Evolutionary conservation across 2,888 invertebrate species (phyloP).

Genomic region (Willowsia nigromaculata): DNA sequence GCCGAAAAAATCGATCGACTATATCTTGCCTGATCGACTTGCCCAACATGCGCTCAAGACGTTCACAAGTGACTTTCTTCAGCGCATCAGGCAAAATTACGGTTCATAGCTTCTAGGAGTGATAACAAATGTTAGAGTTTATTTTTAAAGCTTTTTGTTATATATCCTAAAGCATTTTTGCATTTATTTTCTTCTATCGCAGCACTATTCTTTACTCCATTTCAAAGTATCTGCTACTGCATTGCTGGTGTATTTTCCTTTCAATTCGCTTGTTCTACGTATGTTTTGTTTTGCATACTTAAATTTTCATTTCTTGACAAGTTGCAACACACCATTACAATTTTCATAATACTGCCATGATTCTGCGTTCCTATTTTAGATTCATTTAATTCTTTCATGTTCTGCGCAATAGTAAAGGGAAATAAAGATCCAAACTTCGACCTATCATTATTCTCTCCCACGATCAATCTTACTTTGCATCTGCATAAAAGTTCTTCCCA

Average conservation of each 20-base stretch:
- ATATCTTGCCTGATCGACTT: slow-evolving; percentile 79
- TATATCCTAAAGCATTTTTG: too few species aligned
- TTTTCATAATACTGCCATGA: neutral
- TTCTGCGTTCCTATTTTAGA: neutral
- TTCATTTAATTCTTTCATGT: neutral
- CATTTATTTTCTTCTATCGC: too few species aligned
- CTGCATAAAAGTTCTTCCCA: neutral
- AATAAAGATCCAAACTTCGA: neutral
- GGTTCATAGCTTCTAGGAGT: too few species aligned
- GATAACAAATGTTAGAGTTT: too few species aligned
- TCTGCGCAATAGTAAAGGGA: neutral
- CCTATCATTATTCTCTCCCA: neutral
- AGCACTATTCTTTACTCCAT: too few species aligned
- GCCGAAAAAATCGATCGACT: slow-evolving; percentile 79
- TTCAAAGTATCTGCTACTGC: too few species aligned
- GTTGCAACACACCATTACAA: neutral
- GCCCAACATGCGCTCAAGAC: slow-evolving; percentile 79
- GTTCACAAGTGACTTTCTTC: slow-evolving; percentile 76
- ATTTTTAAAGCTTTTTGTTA: too few species aligned
- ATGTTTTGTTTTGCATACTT: neutral
- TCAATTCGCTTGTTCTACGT: too few species aligned
- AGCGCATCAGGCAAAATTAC: slow-evolving; percentile 77
- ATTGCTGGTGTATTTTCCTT: too few species aligned
- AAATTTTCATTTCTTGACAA: neutral
- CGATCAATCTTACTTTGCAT: neutral